These are phyloP conservation scores for Danaus chrysippus DNA, from an alignment of 2,888 invertebrate genomes.

Conservation along the genomic window DNA sequence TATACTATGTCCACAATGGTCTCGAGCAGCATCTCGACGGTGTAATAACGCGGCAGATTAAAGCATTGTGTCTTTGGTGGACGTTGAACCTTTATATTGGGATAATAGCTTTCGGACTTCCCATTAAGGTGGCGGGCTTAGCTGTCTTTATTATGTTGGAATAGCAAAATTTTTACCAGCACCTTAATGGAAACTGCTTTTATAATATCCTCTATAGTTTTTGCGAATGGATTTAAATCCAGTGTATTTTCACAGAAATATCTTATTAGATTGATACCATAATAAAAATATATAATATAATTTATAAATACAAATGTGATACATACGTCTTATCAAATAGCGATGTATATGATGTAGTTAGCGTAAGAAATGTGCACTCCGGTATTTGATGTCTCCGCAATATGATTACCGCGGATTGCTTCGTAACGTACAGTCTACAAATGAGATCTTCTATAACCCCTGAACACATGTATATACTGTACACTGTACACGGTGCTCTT, in stretches of 20 bases:
- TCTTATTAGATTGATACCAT: no score
- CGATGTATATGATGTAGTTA: constrained; percentile 29
- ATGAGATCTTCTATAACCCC: constrained; percentile 42
- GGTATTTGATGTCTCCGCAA: constrained; percentile 41
- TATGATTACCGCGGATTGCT: constrained; percentile 48
- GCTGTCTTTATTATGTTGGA: constrained; percentile 26
- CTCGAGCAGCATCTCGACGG: constrained; percentile 32
- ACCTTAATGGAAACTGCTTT: constrained; percentile 9
- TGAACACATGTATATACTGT: constrained; percentile 26
- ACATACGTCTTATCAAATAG: constrained; percentile 11
- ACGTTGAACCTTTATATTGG: constrained; percentile 44
- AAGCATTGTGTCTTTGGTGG: constrained; percentile 40
- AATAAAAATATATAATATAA: no score
- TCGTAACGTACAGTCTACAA: constrained; percentile 40
- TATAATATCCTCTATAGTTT: constrained; percentile 1
- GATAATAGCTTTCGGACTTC: constrained; percentile 43
- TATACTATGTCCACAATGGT: constrained; percentile 35
- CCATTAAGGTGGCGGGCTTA: constrained; percentile 35
- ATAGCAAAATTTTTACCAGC: constrained; percentile 29
- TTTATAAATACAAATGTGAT: no score
- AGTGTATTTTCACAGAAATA: neutral
- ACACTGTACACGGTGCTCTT: constrained; percentile 13
- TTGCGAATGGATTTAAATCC: neutral
- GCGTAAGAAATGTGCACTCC: constrained; percentile 40
- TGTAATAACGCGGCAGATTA: constrained; percentile 41